These are phyloP conservation scores for Toxostoma redivivum DNA, from an alignment of 2,113 vertebrate genomes.

Conservation along the genomic window DNA sequence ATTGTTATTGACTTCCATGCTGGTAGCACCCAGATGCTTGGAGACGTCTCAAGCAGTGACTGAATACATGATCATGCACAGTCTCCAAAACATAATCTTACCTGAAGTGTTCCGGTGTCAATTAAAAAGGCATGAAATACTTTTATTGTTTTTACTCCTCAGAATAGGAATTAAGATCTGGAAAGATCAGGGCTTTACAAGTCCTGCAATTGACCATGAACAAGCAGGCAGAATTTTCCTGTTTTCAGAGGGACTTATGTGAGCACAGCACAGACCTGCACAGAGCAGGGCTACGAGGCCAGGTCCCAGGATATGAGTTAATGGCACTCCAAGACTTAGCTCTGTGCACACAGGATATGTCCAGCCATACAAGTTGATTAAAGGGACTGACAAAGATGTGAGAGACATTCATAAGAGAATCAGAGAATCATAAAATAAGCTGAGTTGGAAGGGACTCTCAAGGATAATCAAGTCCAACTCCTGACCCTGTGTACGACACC, in stretches of 20 bases:
- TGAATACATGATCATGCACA: not conserved
- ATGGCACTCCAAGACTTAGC: not conserved
- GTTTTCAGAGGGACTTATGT: not conserved
- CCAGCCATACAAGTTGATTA: not conserved
- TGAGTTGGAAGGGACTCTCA: not conserved
- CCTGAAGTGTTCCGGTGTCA: not conserved
- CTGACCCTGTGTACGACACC: too few relatives aligned
- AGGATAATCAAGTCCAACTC: fast-evolving
- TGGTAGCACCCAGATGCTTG: not conserved
- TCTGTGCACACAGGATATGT: not conserved
- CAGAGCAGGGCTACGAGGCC: not conserved
- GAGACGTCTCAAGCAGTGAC: not conserved
- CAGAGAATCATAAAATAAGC: not conserved
- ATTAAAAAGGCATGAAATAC: not conserved
- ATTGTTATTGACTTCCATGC: not conserved
- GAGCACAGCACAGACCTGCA: not conserved
- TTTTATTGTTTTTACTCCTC: not conserved
- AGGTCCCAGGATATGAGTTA: not conserved
- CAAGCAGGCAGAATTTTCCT: not conserved
- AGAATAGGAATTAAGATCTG: not conserved
- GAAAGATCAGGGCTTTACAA: not conserved
- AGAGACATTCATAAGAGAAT: not conserved
- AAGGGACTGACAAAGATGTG: not conserved
- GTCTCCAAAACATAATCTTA: not conserved
- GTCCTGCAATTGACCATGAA: not conserved